Evolutionary conservation across 1,140 invertebrate genomes (phyloP), one percentile per base, ranked within the genome.

Genomic region (Globodera ellingtonae): DNA sequence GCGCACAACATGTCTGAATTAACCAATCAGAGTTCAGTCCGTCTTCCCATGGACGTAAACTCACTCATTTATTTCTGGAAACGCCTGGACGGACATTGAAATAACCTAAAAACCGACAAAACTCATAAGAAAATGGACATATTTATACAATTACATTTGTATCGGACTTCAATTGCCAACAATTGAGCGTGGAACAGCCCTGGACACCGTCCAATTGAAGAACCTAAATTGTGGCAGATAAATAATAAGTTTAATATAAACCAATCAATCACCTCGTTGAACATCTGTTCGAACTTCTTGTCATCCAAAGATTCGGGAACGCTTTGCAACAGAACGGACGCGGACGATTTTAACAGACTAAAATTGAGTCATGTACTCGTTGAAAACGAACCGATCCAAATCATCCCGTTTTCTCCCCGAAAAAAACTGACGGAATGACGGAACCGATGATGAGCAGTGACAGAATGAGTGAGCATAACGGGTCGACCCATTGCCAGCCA

Each of bases 391-490:
- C 47, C n/a, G 70, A 72, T 44, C 46, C n/a, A 72, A 24, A 72
- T 72, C 52, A 35, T 35, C 35, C 35, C 35, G 35, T 35, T 35
- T 2, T 2, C 24, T 0, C 50, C 50, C 7, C 10, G 4, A 4
- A 52, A 52, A 59, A 62, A n/a, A 74, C 35, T 6, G n/a, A 85
- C 3, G 92, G 92, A 35, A 92, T 83, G 6, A 92, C 92, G 85
- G 91, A 92, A 8, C 91, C 83, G 35, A 92, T 88, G 79, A 93
- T 93, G 72, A 93, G 89, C 24, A 91, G 84, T 6, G 92, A 91
- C 80, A 93, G 92, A 82, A 93, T 91, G 7, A 93, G 79, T 7
- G 92, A 93, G 84, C 92, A 93, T n/a, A 93, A 89, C 4, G 92
- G 92, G 86, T 93, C 92, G 6, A 92, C 92, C 77, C 92, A 91